Base-by-base conservation (phyloP, 2,113 vertebrate genomes). In the Gallinago paraguaiae region DNA sequence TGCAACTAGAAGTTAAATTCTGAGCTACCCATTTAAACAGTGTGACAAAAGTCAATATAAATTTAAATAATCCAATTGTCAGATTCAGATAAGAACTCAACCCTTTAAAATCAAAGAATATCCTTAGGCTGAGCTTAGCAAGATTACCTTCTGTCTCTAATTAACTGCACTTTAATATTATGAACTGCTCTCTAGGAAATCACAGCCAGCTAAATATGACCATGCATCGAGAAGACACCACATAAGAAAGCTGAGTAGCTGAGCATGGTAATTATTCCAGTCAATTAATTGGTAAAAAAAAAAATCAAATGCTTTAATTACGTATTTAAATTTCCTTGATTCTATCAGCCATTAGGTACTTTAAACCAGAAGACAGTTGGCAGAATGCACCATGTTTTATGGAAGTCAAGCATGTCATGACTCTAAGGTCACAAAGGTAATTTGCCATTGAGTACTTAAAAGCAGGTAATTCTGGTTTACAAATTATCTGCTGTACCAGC, bases 231-330 rank as follows among this genome's bases (percentile, higher is more conserved):
- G 24, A 90, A 96, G 41, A 90, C 30, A 92, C 11, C 54, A 90
- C 37, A 76, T 57, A 88, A 96, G 88, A 96, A 97, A 88, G 37
- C 31, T 64, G 46, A 93, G 18, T 25, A 87, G 39, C 37, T 70
- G 50, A 93, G 22, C 24, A 30, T 76, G 75, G 71, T 96, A 97
- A 97, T 96, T 97, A 97, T 97, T 96, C 50, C 64, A 96, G 77
- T 87, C 88, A 95, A 95, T 96, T 97, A 97, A 93, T 76, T 93
- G 59, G 82, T 77, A 14, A 43, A 43, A 43, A 39, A 84, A 87
- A 95, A 93, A 92, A 94, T 77, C 39, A 96, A 96, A 96, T 50
- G 31, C 27, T 95, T 95, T 76, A 91, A 82, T 87, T 97, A 88
- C 53, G 82, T 77, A 35, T 68, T 97, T 94, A 92, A 97, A 92